These are phyloP conservation scores for Drosophila ambigua DNA, from an alignment of 1,140 invertebrate species.

Conservation along the genomic window DNA sequence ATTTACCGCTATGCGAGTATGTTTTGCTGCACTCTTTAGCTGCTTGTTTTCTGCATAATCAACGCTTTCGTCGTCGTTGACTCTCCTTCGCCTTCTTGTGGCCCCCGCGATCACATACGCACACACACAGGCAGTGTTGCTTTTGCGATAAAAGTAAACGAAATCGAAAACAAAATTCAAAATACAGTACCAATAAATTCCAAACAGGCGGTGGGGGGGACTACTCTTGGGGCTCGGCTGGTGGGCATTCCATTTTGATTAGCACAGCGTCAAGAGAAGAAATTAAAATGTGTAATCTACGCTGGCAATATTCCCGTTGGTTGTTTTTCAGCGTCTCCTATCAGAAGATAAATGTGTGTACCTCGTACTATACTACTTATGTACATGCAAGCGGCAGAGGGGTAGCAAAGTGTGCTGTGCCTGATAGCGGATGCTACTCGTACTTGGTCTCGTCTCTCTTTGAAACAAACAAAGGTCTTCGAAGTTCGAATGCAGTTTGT, in stretches of 20 bases:
- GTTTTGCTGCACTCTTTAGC: conserved; percentile 35
- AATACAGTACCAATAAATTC: conserved; percentile 19
- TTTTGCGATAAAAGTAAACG: conserved; percentile 58
- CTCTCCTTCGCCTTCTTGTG: conserved; percentile 25
- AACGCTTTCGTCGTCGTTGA: conserved; percentile 42
- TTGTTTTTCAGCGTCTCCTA: conserved; percentile 41
- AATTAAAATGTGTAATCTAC: conserved; percentile 61
- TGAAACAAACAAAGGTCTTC: no score
- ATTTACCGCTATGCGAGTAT: conserved; percentile 4
- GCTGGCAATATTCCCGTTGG: conserved; percentile 23
- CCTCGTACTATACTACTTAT: conserved; percentile 10
- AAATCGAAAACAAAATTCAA: conserved; percentile 63
- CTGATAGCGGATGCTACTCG: conserved; percentile 3
- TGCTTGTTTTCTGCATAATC: conserved; percentile 66
- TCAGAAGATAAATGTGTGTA: conserved; percentile 50
- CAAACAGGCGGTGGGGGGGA: not conserved
- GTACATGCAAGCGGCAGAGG: not conserved
- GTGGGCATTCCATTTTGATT: conserved; percentile 56
- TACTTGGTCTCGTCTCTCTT: conserved; percentile 10
- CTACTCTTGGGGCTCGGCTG: conserved; percentile 17
- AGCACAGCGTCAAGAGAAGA: conserved; percentile 28
- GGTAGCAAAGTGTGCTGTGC: conserved; percentile 11
- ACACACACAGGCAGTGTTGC: conserved; percentile 24
- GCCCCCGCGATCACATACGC: conserved; percentile 8
- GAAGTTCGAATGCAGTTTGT: no score